phyloP scores from a whole-genome alignment of 2,888 invertebrate species.

The Sipha maydis region DNA sequence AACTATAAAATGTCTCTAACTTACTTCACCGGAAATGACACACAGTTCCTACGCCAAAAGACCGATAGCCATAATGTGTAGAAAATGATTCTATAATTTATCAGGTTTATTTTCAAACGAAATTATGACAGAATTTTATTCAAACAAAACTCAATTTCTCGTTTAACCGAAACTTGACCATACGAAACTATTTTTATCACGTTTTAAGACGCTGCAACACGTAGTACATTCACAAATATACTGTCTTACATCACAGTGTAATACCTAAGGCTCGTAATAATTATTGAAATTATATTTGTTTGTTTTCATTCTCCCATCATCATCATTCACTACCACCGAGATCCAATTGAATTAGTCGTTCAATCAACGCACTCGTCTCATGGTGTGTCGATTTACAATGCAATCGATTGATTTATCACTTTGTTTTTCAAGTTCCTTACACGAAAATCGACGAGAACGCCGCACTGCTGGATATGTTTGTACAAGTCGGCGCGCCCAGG shows the following conservation, averaged over 20 bases:
- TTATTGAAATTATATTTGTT: too few relatives aligned
- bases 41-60: not conserved
- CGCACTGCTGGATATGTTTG: conserved; percentile 91
- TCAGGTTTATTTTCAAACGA: not conserved
- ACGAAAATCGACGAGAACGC: conserved; percentile 85
- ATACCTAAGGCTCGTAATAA: too few relatives aligned
- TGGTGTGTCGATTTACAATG: too few relatives aligned
- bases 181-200: not conserved
- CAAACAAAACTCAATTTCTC: not conserved
- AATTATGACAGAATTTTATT: not conserved
- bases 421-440: conserved; percentile 77
- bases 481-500: conserved; percentile 83
- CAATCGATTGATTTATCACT: not conserved
- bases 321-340: too few relatives aligned
- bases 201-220: not conserved
- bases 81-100: not conserved
- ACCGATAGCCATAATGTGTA: not conserved
- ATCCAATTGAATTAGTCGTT: too few relatives aligned
- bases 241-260: too few relatives aligned
- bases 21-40: not conserved
- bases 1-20: conserved; percentile 1
- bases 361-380: too few relatives aligned
- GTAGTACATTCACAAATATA: too few relatives aligned
- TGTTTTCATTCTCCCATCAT: too few relatives aligned
- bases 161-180: too few relatives aligned